Percentiles rank a stretch among this genome's conserved stretches.
phyloP scores from a whole-genome alignment of 2,797 vertebrate species.

The Chromobotia macracanthus region DNA sequence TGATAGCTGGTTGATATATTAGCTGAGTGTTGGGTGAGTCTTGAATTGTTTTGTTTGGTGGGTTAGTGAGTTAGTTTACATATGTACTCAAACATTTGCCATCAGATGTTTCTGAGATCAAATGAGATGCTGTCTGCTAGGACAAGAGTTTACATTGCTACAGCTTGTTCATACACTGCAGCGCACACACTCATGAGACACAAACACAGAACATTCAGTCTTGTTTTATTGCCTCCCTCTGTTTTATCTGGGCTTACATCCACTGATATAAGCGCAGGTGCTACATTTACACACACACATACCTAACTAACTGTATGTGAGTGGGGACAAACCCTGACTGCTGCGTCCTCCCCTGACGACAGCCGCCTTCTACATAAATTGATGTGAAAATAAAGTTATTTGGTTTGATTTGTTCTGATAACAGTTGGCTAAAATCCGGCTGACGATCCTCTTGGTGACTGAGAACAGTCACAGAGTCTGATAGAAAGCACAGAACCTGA shows the following conservation, averaged over 20 bases:
- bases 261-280: conserved; percentile 32
- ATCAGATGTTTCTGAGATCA: too few relatives aligned
- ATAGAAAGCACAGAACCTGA: neutral
- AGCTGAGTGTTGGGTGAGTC: too few relatives aligned
- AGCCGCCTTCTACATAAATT: neutral
- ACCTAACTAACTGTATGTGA: neutral
- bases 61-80: too few relatives aligned
- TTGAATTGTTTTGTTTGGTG: too few relatives aligned
- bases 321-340: neutral
- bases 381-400: neutral
- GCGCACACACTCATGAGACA: neutral
- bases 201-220: neutral
- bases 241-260: neutral
- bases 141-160: conserved; percentile 9
- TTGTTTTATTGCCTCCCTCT: conserved; percentile 9
- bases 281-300: neutral
- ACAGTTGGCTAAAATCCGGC: too few relatives aligned
- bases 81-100: too few relatives aligned
- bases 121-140: too few relatives aligned
- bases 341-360: neutral
- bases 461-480: conserved; percentile 4
- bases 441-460: neutral
- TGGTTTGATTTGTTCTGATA: neutral
- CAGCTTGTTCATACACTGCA: too few relatives aligned
- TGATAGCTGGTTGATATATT: too few relatives aligned